These are phyloP conservation scores for Zaprionus africanus DNA, from an alignment of 1,140 invertebrate genomes.

Conservation along the genomic window DNA sequence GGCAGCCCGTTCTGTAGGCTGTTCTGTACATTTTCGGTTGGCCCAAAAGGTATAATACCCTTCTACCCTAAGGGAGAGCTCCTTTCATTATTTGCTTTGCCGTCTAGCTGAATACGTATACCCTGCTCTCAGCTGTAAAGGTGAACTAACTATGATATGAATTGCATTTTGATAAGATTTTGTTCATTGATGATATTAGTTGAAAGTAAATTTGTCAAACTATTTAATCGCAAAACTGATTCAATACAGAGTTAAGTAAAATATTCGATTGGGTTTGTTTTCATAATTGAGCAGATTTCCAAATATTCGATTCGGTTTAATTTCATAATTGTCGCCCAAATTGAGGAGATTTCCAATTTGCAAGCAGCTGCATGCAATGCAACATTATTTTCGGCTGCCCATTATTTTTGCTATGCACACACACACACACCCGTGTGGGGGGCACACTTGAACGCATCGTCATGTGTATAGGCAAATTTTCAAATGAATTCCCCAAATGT, in stretches of 20 bases:
- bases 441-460: conserved; percentile 34
- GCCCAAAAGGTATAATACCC: too few species aligned
- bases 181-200: background rate
- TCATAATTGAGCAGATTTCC: background rate
- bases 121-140: background rate
- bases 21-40: too few species aligned
- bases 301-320: background rate
- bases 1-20: too few species aligned
- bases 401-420: conserved; percentile 49
- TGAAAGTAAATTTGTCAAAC: background rate
- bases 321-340: conserved; percentile 21
- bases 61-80: background rate
- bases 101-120: background rate
- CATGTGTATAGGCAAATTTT: conserved; percentile 57
- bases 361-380: conserved; percentile 17
- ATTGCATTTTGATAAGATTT: background rate
- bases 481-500: conserved; percentile 79
- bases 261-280: background rate
- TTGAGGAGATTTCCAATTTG: conserved; percentile 36
- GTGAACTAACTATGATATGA: background rate
- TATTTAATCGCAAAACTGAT: background rate
- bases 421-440: conserved; percentile 5
- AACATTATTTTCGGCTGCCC: conserved; percentile 59
- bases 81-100: background rate
- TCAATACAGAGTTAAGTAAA: background rate